A percentile compares a stretch with the other conserved stretches of the same genome.
phyloP scores from a whole-genome alignment of 2,888 invertebrate genomes.

The Masnerella sp. region DNA sequence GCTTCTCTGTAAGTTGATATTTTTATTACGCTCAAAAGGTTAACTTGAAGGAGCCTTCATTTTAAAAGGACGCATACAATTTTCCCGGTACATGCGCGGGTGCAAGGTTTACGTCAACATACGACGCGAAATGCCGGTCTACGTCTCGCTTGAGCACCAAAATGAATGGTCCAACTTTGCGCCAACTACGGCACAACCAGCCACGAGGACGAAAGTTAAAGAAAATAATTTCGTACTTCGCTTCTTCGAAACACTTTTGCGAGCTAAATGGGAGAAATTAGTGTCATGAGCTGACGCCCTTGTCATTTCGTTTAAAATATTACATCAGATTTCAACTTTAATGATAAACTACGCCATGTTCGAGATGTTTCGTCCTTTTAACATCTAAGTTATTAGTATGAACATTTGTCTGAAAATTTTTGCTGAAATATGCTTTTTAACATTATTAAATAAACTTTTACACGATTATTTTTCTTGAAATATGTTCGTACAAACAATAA shows the following conservation, averaged over 20 bases:
- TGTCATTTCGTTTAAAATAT: constrained; percentile 35
- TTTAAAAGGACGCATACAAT: constrained; percentile 27
- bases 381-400: constrained; percentile 20
- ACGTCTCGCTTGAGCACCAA: constrained; percentile 31
- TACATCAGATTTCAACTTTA: constrained; percentile 35
- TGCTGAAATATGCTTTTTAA: not conserved
- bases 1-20: constrained; percentile 24
- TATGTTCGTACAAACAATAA: too few species aligned
- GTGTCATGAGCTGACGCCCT: constrained; percentile 30
- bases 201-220: constrained; percentile 33
- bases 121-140: constrained; percentile 31
- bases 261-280: constrained; percentile 26
- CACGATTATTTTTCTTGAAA: too few species aligned
- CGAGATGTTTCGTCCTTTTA: constrained; percentile 9
- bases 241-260: constrained; percentile 44
- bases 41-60: constrained; percentile 34
- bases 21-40: constrained; percentile 36
- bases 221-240: constrained; percentile 47
- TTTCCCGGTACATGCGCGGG: constrained; percentile 10
- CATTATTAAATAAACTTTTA: not conserved
- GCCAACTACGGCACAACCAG: constrained; percentile 27
- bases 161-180: constrained; percentile 52
- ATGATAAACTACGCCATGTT: constrained; percentile 15
- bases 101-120: constrained; percentile 26
- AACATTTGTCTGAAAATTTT: not conserved